A percentile compares a stretch with the other conserved stretches of the same genome.
Conservation (phyloP, 2,888 invertebrate genomes). For the Rotaria magnacalcarata region DNA sequence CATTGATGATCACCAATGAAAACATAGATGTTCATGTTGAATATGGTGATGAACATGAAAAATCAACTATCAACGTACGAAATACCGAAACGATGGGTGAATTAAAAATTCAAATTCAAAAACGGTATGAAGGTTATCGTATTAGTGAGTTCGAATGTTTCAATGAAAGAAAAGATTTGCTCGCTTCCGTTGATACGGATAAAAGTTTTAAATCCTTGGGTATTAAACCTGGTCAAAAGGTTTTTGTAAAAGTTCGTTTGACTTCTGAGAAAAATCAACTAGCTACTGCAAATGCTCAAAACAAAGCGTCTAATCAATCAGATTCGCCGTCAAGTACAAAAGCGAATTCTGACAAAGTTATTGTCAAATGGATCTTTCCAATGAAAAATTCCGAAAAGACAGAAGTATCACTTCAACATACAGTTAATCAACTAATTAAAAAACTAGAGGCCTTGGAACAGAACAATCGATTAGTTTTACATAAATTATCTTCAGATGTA, state of each 20-base stretch:
- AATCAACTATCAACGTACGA: no score
- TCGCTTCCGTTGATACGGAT: neutral
- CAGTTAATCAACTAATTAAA: neutral
- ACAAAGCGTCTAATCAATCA: neutral
- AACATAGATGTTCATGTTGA: no score
- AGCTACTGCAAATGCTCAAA: neutral
- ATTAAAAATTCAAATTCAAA: neutral
- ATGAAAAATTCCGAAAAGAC: neutral
- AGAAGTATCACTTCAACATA: neutral
- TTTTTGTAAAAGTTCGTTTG: neutral
- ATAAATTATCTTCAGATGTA: neutral
- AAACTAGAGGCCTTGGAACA: neutral
- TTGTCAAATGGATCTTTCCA: neutral
- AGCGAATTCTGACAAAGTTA: neutral
- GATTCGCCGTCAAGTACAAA: neutral
- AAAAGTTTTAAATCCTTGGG: neutral
- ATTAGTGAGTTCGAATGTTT: neutral
- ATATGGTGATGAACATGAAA: no score
- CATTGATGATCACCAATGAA: no score
- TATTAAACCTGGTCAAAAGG: neutral
- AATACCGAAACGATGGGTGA: no score
- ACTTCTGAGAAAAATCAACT: neutral
- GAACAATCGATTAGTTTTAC: neutral
- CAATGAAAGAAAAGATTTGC: neutral
- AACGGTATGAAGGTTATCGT: neutral